Evolutionary conservation across 2,888 invertebrate genomes (phyloP), one percentile per base, ranked within the genome.

Genomic region (Drosophila longiperda): DNA sequence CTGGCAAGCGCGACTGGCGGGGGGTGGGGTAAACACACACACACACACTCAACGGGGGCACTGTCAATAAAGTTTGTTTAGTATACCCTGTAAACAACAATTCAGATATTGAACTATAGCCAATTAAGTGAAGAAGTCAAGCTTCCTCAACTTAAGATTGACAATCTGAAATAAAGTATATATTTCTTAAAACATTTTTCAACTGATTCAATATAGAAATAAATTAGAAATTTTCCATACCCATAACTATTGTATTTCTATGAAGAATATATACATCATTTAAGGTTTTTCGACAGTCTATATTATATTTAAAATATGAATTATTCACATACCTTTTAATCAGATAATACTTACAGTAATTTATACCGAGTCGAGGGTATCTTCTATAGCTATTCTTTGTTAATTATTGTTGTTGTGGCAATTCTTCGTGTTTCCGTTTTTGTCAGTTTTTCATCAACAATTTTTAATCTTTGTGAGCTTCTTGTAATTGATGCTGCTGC

Each of bases 401-500:
- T 33, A 20, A 54, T 34, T 34, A 40, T 58, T 53, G 53, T 29
- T 23, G 29, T 40, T 29, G 62, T 33, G 33, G n/a, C 42, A 50
- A 36, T 42, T 34, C 34, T 36, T 20, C 40, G 20, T 34, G 58
- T 62, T 55, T 34, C 53, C 64, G 38, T 63, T 63, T 66, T 73
- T 55, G 70, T 69, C 69, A 68, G 69, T 73, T 79, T 79, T 82
- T 71, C 80, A 82, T 75, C 78, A 78, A 75, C 81, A 79, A 76
- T 84, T 75, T 77, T 75, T 62, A 77, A 78, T 76, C 58, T 64
- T 71, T 49, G 63, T 60, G 49, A 74, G 87, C 89, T 82, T 83
- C 82, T 89, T 86, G 89, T 89, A 82, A 81, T 85, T 89, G 89
- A 73, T 75, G 71, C 59, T 57, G 80, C 79, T 81, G 85, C 85